Evolutionary conservation across 2,888 invertebrate species (phyloP).

Genomic region (Sesamia inferens): DNA sequence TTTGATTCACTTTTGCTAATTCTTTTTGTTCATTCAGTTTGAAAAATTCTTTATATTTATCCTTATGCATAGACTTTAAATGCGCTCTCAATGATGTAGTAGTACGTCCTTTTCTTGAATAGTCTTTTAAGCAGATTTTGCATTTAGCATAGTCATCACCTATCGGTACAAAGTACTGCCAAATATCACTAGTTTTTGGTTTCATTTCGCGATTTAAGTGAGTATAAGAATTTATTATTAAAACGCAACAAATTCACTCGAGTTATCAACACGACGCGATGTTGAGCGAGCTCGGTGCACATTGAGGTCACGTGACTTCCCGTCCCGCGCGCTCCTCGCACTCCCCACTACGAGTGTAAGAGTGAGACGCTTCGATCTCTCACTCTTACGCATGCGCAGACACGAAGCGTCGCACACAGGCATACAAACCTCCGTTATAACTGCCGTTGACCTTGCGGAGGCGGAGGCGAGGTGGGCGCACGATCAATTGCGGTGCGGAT

Average conservation of each 20-base stretch:
- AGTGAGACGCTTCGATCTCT: not conserved
- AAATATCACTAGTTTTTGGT: constrained; percentile 49
- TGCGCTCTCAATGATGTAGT: constrained; percentile 51
- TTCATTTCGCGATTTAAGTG: not conserved
- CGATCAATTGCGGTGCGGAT: constrained; percentile 2
- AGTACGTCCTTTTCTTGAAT: constrained; percentile 58
- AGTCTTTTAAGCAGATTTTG: constrained; percentile 58
- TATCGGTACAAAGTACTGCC: constrained; percentile 54
- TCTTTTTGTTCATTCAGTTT: constrained; percentile 13
- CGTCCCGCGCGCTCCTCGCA: not conserved
- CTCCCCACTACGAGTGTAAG: not conserved
- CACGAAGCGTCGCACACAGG: not conserved
- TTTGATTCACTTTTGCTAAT: constrained; percentile 2
- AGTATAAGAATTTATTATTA: not conserved
- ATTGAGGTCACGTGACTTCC: constrained; percentile 7
- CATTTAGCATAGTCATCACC: constrained; percentile 53
- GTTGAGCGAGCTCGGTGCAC: not conserved
- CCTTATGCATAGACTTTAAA: constrained; percentile 42
- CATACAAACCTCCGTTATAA: constrained; percentile 9
- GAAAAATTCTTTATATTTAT: constrained; percentile 30
- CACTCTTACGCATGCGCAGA: constrained; percentile 3
- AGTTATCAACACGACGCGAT: not conserved
- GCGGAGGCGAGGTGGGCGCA: not conserved
- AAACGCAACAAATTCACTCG: not conserved
- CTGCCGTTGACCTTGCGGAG: constrained; percentile 9